Evolutionary conservation across 2,888 invertebrate species (phyloP).

Genomic region (Troides aeacus): DNA sequence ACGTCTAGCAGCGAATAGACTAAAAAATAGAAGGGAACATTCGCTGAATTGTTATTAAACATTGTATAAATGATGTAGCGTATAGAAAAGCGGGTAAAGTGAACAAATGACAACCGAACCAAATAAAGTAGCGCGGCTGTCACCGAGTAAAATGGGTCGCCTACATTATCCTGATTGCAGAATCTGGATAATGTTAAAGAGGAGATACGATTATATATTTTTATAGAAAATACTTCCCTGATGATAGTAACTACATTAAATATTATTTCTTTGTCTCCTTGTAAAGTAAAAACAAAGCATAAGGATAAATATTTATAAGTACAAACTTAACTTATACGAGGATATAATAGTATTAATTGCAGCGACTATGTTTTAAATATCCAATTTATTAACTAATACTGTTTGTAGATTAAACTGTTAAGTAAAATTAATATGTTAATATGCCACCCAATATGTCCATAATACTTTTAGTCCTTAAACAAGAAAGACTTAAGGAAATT

Average conservation of each 20-base stretch:
- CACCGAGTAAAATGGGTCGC: constrained; percentile 30
- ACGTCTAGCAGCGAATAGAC: neutral
- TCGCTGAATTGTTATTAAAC: constrained; percentile 20
- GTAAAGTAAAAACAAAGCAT: no score
- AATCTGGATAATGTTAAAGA: constrained; percentile 24
- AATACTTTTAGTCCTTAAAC: constrained; percentile 15
- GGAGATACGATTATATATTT: constrained; percentile 12
- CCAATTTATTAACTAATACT: no score
- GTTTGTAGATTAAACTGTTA: no score
- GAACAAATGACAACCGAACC: constrained; percentile 31
- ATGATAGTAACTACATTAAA: neutral
- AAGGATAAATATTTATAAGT: no score
- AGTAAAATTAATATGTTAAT: neutral
- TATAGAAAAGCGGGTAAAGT: constrained; percentile 21
- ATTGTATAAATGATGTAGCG: constrained; percentile 22
- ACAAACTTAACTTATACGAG: no score
- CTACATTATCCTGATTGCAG: constrained; percentile 30
- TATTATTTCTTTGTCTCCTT: neutral
- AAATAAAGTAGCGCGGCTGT: constrained; percentile 26
- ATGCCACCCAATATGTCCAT: constrained; percentile 16
- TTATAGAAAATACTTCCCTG: constrained; percentile 15
- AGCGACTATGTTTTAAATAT: no score
- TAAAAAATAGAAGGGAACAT: neutral
- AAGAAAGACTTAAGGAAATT: constrained; percentile 28
- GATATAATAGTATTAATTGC: no score